These are phyloP conservation scores for Sinocyclocheilus maitianheensis DNA, from an alignment of 2,113 vertebrate species.

Conservation along the genomic window DNA sequence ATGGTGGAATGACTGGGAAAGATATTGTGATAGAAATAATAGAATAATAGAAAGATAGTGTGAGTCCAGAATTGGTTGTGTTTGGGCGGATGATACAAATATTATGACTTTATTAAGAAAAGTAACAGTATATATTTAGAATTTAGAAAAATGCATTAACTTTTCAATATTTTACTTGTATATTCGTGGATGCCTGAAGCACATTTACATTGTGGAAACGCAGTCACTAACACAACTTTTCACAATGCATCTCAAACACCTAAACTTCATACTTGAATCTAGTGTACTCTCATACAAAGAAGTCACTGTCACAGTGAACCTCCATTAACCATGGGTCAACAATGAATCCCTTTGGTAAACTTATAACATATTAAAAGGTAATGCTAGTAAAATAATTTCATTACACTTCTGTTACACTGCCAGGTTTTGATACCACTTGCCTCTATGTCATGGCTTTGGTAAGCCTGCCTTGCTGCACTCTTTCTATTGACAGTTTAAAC, in stretches of 20 bases:
- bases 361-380: not conserved
- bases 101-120: not conserved
- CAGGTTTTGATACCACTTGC: slow-evolving; percentile 60
- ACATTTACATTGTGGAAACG: slow-evolving; percentile 3
- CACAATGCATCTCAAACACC: not conserved
- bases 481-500: slow-evolving; percentile 44
- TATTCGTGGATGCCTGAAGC: not conserved
- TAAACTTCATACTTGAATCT: not conserved
- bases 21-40: not conserved
- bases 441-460: slow-evolving; percentile 46
- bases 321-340: not conserved
- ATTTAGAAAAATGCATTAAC: not conserved
- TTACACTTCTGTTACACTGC: slow-evolving; percentile 65
- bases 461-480: slow-evolving; percentile 63
- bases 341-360: slow-evolving; percentile 4
- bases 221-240: not conserved
- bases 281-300: not conserved
- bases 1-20: not conserved
- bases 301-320: too few species aligned
- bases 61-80: slow-evolving; percentile 42
- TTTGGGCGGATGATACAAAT: slow-evolving; percentile 43
- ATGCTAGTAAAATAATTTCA: slow-evolving; percentile 43
- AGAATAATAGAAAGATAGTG: not conserved
- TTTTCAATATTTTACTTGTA: not conserved
- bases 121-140: not conserved